Conservation (phyloP, 1,140 invertebrate genomes). For the Rhopalosiphum padi region DNA sequence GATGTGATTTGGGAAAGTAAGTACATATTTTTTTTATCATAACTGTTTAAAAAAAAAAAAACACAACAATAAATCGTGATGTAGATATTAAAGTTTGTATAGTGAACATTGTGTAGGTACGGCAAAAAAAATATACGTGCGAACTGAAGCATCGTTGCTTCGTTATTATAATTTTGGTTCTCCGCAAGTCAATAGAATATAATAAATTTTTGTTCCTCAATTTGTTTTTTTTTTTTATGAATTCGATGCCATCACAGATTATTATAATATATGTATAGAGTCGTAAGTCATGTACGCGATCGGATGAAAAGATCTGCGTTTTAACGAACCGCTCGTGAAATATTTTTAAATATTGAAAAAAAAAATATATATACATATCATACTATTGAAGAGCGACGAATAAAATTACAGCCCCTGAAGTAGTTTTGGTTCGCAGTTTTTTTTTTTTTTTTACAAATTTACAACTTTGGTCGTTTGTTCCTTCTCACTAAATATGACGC, state of each 20-base stretch:
- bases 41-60: neutral
- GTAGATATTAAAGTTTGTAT: neutral
- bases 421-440: no score
- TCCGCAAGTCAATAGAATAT: neutral
- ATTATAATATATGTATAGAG: neutral
- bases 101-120: neutral
- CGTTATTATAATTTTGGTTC: neutral
- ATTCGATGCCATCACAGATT: neutral
- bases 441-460: no score
- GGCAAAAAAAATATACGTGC: neutral
- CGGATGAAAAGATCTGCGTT: no score
- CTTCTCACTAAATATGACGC: no score
- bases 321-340: no score
- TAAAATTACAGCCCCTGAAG: no score
- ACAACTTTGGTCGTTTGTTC: no score
- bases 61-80: neutral
- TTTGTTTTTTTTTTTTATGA: neutral
- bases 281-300: no score
- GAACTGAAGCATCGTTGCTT: neutral
- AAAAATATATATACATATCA: no score
- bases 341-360: no score
- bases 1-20: neutral
- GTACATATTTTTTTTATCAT: neutral
- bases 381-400: no score
- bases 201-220: neutral